These are phyloP conservation scores for Ambastaia sidthimunki DNA, from an alignment of 2,797 vertebrate genomes.

Conservation along the genomic window DNA sequence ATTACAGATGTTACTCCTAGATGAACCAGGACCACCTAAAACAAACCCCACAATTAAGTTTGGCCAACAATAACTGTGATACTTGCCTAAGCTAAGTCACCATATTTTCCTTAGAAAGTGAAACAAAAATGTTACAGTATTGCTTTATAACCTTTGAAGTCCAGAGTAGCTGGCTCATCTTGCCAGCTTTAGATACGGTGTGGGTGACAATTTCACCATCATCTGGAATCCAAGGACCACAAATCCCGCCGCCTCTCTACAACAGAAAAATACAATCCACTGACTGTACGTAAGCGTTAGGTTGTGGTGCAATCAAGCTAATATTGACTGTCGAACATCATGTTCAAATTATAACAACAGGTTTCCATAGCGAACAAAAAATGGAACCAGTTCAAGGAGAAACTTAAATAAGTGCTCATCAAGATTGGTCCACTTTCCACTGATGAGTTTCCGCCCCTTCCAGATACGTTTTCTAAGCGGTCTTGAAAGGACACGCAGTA, in stretches of 20 bases:
- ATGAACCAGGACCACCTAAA: constrained; percentile 79
- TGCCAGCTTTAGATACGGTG: constrained; percentile 80
- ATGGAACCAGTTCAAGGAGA: not conserved
- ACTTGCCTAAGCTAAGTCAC: too few species aligned
- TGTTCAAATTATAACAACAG: not conserved
- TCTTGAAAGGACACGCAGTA: too few species aligned
- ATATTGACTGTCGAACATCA: constrained; percentile 11
- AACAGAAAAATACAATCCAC: constrained; percentile 4
- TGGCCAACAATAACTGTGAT: not conserved
- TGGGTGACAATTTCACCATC: constrained; percentile 83
- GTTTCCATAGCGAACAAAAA: not conserved
- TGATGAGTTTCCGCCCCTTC: not conserved
- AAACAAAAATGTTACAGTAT: not conserved
- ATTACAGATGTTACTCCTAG: constrained; percentile 79
- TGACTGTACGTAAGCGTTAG: constrained; percentile 10
- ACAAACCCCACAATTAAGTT: not conserved
- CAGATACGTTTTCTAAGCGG: not conserved
- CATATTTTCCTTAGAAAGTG: not conserved
- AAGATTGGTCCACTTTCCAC: constrained; percentile 11
- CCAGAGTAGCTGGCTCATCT: constrained; percentile 78
- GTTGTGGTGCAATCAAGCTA: not conserved
- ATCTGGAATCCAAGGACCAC: constrained; percentile 82
- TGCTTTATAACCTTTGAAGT: constrained; percentile 75
- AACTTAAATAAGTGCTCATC: constrained; percentile 30
- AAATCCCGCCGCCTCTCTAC: constrained; percentile 79